Conservation (phyloP, 2,888 invertebrate species). For the Tinea trinotella region DNA sequence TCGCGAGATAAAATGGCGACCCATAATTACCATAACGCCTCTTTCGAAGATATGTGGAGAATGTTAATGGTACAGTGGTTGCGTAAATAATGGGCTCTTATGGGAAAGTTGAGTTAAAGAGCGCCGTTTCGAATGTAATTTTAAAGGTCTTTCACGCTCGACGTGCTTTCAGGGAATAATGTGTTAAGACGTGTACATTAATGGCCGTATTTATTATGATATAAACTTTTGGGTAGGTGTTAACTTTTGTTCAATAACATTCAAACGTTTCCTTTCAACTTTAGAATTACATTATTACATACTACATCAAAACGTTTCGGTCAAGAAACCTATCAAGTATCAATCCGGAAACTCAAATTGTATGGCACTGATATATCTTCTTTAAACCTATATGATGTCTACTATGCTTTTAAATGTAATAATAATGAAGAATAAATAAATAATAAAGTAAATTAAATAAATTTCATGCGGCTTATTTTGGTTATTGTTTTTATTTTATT, state of each 20-base stretch:
- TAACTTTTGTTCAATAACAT: not conserved
- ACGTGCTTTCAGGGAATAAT: conserved; percentile 65
- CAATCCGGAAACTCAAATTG: too few relatives aligned
- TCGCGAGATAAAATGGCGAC: conserved; percentile 70
- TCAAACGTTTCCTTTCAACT: not conserved
- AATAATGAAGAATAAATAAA: too few relatives aligned
- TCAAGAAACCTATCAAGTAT: too few relatives aligned
- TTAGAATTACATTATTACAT: too few relatives aligned
- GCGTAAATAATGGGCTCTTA: conserved; percentile 72
- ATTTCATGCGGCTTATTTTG: too few relatives aligned
- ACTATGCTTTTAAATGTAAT: too few relatives aligned
- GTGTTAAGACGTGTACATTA: conserved; percentile 47
- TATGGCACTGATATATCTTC: too few relatives aligned
- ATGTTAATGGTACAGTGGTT: conserved; percentile 71
- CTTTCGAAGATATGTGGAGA: conserved; percentile 71
- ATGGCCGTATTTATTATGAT: conserved; percentile 49
- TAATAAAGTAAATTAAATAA: too few relatives aligned
- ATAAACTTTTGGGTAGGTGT: conserved; percentile 29
- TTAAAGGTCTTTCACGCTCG: conserved; percentile 59
- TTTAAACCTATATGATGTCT: too few relatives aligned
- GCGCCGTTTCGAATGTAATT: conserved; percentile 71
- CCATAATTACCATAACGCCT: conserved; percentile 71
- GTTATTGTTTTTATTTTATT: too few relatives aligned
- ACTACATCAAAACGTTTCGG: too few relatives aligned
- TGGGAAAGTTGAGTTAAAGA: conserved; percentile 67